A percentile compares a stretch with the other conserved stretches of the same genome.
phyloP scores from a whole-genome alignment of 2,888 invertebrate genomes.

The Geotrupes spiniger region DNA sequence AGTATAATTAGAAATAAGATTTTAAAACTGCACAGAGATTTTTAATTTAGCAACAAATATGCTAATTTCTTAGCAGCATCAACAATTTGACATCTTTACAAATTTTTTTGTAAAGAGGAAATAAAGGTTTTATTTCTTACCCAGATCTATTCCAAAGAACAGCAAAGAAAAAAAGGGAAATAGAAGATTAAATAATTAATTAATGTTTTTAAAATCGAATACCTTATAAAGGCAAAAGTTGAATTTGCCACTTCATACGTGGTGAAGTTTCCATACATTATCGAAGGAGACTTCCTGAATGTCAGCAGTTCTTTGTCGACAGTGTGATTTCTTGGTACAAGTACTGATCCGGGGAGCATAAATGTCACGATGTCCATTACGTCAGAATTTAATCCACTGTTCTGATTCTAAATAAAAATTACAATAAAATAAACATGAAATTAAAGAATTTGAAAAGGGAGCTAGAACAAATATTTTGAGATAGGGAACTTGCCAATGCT shows the following conservation, averaged over 20 bases:
- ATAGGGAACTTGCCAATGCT: too few relatives aligned
- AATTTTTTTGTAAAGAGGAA: too few relatives aligned
- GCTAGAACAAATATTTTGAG: too few relatives aligned
- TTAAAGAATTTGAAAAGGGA: constrained; percentile 8
- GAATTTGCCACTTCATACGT: constrained; percentile 53
- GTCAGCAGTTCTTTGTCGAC: constrained; percentile 47
- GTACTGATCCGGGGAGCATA: constrained; percentile 75
- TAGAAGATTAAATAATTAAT: not conserved
- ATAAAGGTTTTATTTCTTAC: constrained; percentile 11
- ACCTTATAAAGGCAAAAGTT: constrained; percentile 71
- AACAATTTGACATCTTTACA: too few relatives aligned
- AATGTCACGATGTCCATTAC: constrained; percentile 66
- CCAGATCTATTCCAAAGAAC: constrained; percentile 1
- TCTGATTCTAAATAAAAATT: constrained; percentile 16
- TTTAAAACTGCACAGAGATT: too few relatives aligned
- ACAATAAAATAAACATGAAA: constrained; percentile 1
- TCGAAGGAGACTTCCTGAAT: constrained; percentile 55
- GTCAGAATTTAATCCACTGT: constrained; percentile 32
- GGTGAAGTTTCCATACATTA: constrained; percentile 61
- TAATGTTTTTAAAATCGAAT: constrained; percentile 26
- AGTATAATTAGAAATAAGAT: not conserved
- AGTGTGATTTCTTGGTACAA: constrained; percentile 34
- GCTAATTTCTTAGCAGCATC: too few relatives aligned
- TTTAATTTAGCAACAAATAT: too few relatives aligned
- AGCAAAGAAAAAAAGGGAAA: not conserved